phyloP scores from a whole-genome alignment of 2,113 vertebrate genomes.

The Okapia johnstoni region DNA sequence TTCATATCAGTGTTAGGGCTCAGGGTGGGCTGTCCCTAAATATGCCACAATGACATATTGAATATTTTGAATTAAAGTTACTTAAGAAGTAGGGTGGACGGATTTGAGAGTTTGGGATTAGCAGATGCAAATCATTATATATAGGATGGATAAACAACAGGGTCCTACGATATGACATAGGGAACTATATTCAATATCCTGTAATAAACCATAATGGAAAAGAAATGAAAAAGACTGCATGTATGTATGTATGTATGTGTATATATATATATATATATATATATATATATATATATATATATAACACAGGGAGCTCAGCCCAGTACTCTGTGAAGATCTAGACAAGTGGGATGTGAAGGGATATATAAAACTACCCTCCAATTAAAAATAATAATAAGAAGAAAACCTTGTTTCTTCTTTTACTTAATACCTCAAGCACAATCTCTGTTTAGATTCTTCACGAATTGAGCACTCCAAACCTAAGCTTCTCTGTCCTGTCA shows the following conservation, averaged over 20 bases:
- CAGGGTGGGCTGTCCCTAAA: background rate
- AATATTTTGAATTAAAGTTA: background rate
- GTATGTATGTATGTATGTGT: background rate
- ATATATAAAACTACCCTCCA: background rate
- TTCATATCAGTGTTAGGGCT: background rate
- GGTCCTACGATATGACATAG: background rate
- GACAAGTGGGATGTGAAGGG: background rate
- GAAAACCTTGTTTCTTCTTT: background rate
- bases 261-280: background rate
- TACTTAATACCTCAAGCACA: background rate
- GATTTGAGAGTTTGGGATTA: background rate
- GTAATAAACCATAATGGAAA: background rate
- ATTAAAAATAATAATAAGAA: background rate
- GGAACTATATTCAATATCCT: background rate
- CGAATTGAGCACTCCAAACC: background rate
- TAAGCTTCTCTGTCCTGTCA: background rate
- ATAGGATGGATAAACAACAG: background rate
- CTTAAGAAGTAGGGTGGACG: background rate
- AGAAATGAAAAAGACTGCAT: background rate
- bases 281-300: background rate
- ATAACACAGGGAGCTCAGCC: background rate
- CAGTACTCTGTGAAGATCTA: background rate
- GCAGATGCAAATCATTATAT: background rate
- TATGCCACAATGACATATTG: background rate
- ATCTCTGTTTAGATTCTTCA: background rate